A percentile compares a stretch with the other conserved stretches of the same genome.
These are phyloP conservation scores for Slavum lentiscoides DNA, from an alignment of 2,888 invertebrate genomes.

Conservation along the genomic window DNA sequence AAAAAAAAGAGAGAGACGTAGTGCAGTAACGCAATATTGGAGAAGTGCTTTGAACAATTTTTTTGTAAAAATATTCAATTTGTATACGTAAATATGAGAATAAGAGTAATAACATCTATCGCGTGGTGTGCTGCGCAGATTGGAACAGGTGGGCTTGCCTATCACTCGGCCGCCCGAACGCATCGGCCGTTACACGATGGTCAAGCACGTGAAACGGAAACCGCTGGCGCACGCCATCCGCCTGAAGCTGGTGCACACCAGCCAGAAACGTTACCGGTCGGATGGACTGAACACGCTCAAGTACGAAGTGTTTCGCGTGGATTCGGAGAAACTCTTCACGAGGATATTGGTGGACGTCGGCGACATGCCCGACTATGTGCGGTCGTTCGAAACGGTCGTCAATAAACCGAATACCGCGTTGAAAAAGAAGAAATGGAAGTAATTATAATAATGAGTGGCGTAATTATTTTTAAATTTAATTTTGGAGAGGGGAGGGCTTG, in stretches of 20 bases:
- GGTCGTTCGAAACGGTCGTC: slow-evolving; percentile 40
- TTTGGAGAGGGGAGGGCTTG: no score
- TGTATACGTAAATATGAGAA: no score
- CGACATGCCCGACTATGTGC: slow-evolving; percentile 57
- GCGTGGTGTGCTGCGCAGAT: slow-evolving; percentile 53
- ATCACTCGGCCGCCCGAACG: slow-evolving; percentile 62
- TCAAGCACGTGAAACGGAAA: slow-evolving; percentile 61
- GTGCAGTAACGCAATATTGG: no score
- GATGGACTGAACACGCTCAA: slow-evolving; percentile 62
- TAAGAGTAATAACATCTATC: no score
- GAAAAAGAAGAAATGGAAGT: slow-evolving; percentile 23
- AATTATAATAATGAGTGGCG: not conserved
- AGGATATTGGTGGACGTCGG: slow-evolving; percentile 62
- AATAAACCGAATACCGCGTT: not conserved
- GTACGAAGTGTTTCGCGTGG: slow-evolving; percentile 59
- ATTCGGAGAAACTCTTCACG: slow-evolving; percentile 60
- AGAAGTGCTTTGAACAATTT: no score
- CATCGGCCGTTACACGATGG: slow-evolving; percentile 65
- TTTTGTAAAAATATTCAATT: no score
- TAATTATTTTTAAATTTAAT: not conserved
- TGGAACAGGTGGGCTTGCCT: slow-evolving; percentile 56
- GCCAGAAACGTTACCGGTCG: slow-evolving; percentile 58
- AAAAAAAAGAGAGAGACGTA: no score
- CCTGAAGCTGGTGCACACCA: slow-evolving; percentile 58
- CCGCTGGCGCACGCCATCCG: slow-evolving; percentile 58